Conservation (phyloP, 2,797 vertebrate genomes). For the Gallinago stenura region DNA sequence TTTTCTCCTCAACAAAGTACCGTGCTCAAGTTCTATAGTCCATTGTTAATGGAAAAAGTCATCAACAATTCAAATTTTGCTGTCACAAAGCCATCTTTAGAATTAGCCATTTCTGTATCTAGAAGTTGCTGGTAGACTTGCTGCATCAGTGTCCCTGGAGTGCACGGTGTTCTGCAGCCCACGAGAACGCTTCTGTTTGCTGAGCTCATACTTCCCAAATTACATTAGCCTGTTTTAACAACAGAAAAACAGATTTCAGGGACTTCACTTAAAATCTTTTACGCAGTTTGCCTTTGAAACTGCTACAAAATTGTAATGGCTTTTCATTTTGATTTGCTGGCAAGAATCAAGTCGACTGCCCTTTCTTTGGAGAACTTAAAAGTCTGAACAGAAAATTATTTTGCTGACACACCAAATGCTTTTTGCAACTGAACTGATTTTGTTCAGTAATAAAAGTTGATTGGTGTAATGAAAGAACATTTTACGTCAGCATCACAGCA, state of each 20-base stretch:
- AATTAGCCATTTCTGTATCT: background rate
- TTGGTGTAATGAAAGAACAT: slow-evolving; percentile 34
- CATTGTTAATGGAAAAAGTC: background rate
- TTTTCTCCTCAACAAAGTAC: background rate
- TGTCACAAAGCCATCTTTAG: background rate
- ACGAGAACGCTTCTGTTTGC: background rate
- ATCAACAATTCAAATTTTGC: background rate
- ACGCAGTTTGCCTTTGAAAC: slow-evolving; percentile 22
- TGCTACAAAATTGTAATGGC: slow-evolving; percentile 35
- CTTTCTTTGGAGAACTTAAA: slow-evolving; percentile 38
- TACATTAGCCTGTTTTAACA: slow-evolving; percentile 12
- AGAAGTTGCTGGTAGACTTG: background rate
- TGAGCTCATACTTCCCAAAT: slow-evolving; percentile 19
- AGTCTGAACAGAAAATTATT: slow-evolving; percentile 28
- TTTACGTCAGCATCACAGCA: background rate
- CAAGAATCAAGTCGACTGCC: slow-evolving; percentile 23
- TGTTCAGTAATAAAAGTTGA: slow-evolving; percentile 54
- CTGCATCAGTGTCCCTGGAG: background rate
- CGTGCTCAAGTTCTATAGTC: background rate
- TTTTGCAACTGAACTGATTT: slow-evolving; percentile 24
- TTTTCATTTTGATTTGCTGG: slow-evolving; percentile 48
- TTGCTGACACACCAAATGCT: slow-evolving; percentile 42
- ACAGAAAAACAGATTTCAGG: slow-evolving; percentile 18
- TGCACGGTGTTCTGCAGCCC: background rate
- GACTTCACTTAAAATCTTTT: slow-evolving; percentile 54